These are phyloP conservation scores for Chelonia mydas DNA, from an alignment of 2,797 vertebrate genomes.

Conservation along the genomic window DNA sequence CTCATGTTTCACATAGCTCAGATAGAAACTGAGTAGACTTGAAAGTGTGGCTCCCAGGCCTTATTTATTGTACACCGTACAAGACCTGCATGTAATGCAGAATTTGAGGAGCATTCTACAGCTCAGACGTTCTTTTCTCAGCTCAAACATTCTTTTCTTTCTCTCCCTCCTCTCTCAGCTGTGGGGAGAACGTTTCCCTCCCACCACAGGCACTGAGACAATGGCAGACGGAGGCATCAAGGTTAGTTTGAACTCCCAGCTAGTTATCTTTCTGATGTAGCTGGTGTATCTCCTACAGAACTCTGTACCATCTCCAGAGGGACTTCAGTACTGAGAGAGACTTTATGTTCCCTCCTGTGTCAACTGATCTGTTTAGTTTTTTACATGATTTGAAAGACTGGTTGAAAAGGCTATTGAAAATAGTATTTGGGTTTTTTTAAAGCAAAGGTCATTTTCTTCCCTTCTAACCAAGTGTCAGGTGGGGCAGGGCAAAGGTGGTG, in stretches of 20 bases:
- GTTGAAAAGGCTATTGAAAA: background rate
- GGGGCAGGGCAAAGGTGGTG: background rate
- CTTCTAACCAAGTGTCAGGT: background rate
- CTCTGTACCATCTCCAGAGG: background rate
- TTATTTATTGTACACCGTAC: background rate
- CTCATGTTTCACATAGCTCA: background rate
- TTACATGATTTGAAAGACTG: background rate
- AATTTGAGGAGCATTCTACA: background rate
- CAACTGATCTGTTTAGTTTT: background rate
- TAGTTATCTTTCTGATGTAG: background rate
- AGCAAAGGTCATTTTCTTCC: background rate
- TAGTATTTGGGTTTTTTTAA: background rate
- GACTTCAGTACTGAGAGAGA: background rate
- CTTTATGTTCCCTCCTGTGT: background rate
- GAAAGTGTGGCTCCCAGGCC: background rate
- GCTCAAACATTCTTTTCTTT: background rate
- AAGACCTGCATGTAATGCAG: background rate
- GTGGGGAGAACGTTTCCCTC: background rate
- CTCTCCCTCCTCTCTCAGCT: background rate
- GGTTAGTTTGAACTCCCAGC: background rate
- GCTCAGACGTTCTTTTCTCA: background rate
- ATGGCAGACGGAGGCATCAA: background rate
- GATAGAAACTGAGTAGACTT: background rate
- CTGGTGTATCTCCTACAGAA: background rate
- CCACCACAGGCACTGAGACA: background rate